phyloP scores from a whole-genome alignment of 2,888 invertebrate species.

The Mythimna vitellina region DNA sequence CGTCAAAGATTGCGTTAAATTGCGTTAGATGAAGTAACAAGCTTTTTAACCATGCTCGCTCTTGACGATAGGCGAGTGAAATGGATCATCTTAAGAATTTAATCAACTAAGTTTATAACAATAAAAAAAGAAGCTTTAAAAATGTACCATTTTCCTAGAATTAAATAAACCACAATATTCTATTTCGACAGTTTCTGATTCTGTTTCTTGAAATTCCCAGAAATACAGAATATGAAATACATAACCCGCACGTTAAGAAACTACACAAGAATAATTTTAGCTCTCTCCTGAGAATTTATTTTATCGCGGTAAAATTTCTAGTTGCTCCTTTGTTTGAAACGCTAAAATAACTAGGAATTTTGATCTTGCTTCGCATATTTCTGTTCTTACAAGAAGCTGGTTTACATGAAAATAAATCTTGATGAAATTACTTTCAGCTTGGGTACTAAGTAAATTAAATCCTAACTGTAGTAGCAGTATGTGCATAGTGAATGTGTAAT shows the following conservation, averaged over 20 bases:
- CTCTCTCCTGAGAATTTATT: constrained; percentile 49
- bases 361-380: constrained; percentile 30
- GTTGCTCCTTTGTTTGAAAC: constrained; percentile 43
- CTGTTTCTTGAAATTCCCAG: constrained; percentile 26
- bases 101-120: no score
- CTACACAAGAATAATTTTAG: constrained; percentile 60
- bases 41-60: no score
- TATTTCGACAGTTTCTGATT: background rate
- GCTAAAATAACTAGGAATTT: constrained; percentile 48
- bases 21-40: no score
- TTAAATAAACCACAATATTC: background rate
- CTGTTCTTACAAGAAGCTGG: constrained; percentile 23
- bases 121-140: background rate
- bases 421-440: background rate
- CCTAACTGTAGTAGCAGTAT: background rate
- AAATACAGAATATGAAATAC: constrained; percentile 45
- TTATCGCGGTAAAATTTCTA: constrained; percentile 36
- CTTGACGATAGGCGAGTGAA: no score
- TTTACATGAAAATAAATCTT: constrained; percentile 18
- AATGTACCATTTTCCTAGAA: background rate
- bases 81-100: no score
- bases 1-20: no score
- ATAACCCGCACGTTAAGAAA: constrained; percentile 49
- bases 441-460: background rate
- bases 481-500: no score